Evolutionary conservation across 1,140 invertebrate genomes (phyloP), one percentile per base, ranked within the genome.

Genomic region (Drosophila kohkoa): DNA sequence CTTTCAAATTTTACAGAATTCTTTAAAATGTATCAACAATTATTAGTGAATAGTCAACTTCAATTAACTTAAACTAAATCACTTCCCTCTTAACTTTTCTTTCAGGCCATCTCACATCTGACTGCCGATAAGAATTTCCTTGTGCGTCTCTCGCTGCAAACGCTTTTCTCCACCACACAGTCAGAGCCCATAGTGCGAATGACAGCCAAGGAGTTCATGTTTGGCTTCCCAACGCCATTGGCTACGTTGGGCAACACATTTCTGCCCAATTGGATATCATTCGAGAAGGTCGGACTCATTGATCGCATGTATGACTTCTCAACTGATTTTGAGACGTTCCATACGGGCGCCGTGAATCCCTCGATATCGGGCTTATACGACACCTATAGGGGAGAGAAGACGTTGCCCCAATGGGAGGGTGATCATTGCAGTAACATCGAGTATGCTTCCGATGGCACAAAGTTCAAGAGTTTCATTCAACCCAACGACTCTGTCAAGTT

Each of bases 221-320:
- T 97, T 82, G 96, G 96, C 0, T 96, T 96, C 92, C 91, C 95
- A 65, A 96, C 95, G 1, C 92, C 95, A 2, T 91, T 97, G 35
- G 95, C 97, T 82, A 96, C 95, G 0, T 81, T 97, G 20, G 96
- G 96, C 0, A 96, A 97, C 88, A 95, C 94, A 2, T 94, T 97
- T 64, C 93, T 97, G 93, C 96, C 96, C 0, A 94, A 94, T 10
- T 97, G 96, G 96, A 97, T 97, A 55, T 95, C 94, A 54, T 97
- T 97, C 79, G 96, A 97, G 65, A 96, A 96, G 79, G 93, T 97
- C 1, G 96, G 96, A 2, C 93, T 97, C 0, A 97, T 97, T 64
- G 96, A 97, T 93, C 93, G 96, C 90, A 97, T 97, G 97, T 98
- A 98, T 83, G 96, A 97, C 76, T 97, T 97, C 71, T 93, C 94